Conservation (phyloP, 2,797 vertebrate species). For the Hippocampus kuda region DNA sequence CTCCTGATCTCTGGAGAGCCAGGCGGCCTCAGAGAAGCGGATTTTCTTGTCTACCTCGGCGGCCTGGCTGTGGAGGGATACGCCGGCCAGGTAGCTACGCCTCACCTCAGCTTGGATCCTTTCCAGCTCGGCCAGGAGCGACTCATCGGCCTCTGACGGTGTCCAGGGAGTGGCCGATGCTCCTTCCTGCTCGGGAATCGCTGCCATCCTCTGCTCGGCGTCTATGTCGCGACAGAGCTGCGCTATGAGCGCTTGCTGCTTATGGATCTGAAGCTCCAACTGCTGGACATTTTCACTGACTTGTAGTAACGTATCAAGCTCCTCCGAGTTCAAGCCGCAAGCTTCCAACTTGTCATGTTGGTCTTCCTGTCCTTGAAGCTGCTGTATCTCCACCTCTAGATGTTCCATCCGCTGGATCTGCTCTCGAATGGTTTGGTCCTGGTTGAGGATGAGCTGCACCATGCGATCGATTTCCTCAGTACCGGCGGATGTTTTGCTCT, state of each 20-base stretch:
- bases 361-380: constrained; percentile 57
- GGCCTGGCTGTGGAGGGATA: constrained; percentile 73
- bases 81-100: constrained; percentile 72
- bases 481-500: constrained; percentile 57
- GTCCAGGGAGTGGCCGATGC: constrained; percentile 37
- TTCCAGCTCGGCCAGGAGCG: constrained; percentile 53
- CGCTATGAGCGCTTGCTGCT: constrained; percentile 74
- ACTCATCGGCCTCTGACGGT: constrained; percentile 22
- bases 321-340: constrained; percentile 26
- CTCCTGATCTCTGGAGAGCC: constrained; percentile 79
- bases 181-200: constrained; percentile 34
- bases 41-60: constrained; percentile 80
- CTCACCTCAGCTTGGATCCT: constrained; percentile 71
- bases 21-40: constrained; percentile 64
- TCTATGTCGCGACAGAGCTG: constrained; percentile 80
- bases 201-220: constrained; percentile 61
- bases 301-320: constrained; percentile 63
- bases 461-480: constrained; percentile 76
- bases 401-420: constrained; percentile 82
- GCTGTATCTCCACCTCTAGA: constrained; percentile 79
- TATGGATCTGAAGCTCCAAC: constrained; percentile 72
- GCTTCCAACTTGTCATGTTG: constrained; percentile 16
- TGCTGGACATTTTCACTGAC: constrained; percentile 68
- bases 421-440: constrained; percentile 87
- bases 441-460: constrained; percentile 84